A percentile compares a stretch with the other conserved stretches of the same genome.
These are phyloP conservation scores for Cephalopachus bancanus DNA, from an alignment of 2,797 vertebrate species.

Conservation along the genomic window DNA sequence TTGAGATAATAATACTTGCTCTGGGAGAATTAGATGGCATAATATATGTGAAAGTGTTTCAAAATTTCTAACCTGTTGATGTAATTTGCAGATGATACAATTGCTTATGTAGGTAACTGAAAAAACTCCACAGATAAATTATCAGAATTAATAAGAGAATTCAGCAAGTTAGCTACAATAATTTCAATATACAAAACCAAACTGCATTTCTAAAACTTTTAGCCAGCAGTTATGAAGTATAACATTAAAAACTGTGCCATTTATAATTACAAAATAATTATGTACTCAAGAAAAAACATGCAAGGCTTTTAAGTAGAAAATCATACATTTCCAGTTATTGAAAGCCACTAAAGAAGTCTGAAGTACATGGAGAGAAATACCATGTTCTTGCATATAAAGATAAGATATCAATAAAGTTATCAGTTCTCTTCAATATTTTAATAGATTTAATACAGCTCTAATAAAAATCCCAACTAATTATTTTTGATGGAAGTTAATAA, in stretches of 20 bases:
- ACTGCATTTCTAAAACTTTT: background rate
- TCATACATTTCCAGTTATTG: constrained; percentile 8
- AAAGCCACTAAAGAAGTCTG: background rate
- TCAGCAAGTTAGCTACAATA: background rate
- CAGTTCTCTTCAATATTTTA: background rate
- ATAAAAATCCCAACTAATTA: constrained; percentile 27
- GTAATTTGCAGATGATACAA: constrained; percentile 15
- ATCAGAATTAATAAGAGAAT: constrained; percentile 27
- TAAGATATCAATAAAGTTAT: background rate
- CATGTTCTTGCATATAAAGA: background rate
- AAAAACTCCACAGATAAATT: constrained; percentile 16
- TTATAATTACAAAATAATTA: constrained; percentile 34
- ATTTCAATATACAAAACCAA: constrained; percentile 52
- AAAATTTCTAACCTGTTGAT: constrained; percentile 15
- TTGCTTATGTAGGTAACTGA: background rate
- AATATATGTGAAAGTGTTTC: background rate
- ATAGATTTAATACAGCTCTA: background rate
- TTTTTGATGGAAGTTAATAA: background rate
- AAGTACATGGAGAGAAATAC: constrained; percentile 27
- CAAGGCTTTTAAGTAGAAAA: background rate
- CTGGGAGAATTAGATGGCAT: background rate
- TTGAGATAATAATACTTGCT: background rate
- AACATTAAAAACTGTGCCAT: constrained; percentile 15
- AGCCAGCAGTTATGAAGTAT: background rate
- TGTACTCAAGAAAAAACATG: constrained; percentile 35